These are phyloP conservation scores for Muscicapa comitata DNA, from an alignment of 2,797 vertebrate species.

Conservation along the genomic window DNA sequence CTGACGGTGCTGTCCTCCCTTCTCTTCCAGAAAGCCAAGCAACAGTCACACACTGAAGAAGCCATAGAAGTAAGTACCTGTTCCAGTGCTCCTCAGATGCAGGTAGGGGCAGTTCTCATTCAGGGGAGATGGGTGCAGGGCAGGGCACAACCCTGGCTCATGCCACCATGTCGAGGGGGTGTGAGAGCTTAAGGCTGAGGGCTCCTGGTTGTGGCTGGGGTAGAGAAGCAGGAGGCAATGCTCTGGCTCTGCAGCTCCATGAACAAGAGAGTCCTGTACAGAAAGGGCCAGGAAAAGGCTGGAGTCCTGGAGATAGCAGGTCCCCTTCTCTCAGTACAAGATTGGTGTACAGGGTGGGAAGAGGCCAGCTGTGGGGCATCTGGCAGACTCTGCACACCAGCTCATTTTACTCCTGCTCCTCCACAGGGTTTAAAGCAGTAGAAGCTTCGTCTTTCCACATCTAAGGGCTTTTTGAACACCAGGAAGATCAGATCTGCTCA, in stretches of 20 bases:
- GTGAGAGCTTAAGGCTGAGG: rapidly evolving
- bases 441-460: background rate
- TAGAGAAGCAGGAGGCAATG: background rate
- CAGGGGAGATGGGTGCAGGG: background rate
- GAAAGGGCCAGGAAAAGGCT: background rate
- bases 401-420: background rate
- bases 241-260: background rate
- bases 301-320: background rate
- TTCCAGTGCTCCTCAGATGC: background rate
- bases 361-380: background rate
- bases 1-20: background rate
- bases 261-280: background rate
- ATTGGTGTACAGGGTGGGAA: background rate
- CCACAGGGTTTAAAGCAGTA: constrained; percentile 40
- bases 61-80: constrained; percentile 45
- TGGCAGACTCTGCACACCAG: background rate
- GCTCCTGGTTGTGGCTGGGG: background rate
- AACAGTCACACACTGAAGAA: constrained; percentile 70
- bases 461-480: constrained; percentile 31
- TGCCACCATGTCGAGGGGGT: rapidly evolving
- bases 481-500: constrained; percentile 42
- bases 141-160: background rate
- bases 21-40: constrained; percentile 71
- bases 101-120: background rate
- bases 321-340: background rate